Evolutionary conservation across 2,797 vertebrate species (phyloP), one percentile per base, ranked within the genome.

Genomic region (Leptoclinus maculatus): DNA sequence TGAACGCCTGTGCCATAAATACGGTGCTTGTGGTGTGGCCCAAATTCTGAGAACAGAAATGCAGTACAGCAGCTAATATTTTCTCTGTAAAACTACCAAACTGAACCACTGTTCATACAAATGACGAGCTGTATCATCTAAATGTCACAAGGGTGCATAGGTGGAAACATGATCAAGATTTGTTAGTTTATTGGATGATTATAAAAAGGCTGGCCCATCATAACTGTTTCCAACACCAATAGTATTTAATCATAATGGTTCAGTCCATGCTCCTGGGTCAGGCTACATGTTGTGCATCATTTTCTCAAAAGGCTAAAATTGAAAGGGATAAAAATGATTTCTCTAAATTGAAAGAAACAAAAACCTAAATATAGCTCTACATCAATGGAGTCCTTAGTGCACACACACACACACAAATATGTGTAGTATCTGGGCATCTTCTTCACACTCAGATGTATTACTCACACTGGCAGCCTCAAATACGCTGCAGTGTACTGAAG

Each of bases 381-480:
- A 62, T 65, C 17, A 68, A 29, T 56, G 1, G 8, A 54, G 66
- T 51, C 21, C 9, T 36, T 0, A 16, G 2, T 11, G 9, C 45
- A 9, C 45, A 9, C 19, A 45, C 23, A 54, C 13, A 56, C 23
- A 58, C 13, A 56, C 13, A 56, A 62, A 65, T 21, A 7, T 39
- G 45, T 64, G 43, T 16, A 34, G 39, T 38, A 73, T 57, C 32
- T 49, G 59, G 21, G 12, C 23, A 71, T 57, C 38, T 60, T 59
- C 64, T 76, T n/a, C 70, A 1, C 27, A 60, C 19, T 39, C 25
- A 16, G 13, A 43, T 66, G 7, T 62, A 71, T 93, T 92, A 94
- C 84, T 92, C 92, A 92, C 76, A 64, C 70, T 91, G 92, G 88
- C 85, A 92, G 90, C 76, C 79, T 76, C 70, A 86, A 83, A 87